phyloP scores from a whole-genome alignment of 2,797 vertebrate genomes.

The Heteromormyrus szaboi region DNA sequence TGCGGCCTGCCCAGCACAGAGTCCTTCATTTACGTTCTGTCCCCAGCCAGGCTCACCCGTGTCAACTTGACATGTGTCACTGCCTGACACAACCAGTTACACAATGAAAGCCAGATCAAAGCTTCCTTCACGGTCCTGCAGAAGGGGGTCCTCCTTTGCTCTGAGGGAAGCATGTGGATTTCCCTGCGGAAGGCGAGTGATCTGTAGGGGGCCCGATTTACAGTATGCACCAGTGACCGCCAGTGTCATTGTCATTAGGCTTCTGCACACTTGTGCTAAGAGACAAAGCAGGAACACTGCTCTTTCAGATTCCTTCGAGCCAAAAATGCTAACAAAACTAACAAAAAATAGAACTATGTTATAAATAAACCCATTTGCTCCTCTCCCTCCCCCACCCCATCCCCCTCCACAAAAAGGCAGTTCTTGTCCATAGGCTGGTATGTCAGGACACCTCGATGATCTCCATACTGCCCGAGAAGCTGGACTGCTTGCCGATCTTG shows the following conservation, averaged over 20 bases:
- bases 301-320: neutral
- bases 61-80: neutral
- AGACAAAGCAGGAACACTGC: neutral
- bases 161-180: neutral
- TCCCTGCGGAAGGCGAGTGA: neutral
- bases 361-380: constrained; percentile 16
- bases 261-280: neutral
- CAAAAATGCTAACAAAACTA: neutral
- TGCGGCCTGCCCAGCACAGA: neutral
- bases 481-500: constrained; percentile 88
- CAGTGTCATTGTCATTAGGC: neutral
- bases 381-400: neutral
- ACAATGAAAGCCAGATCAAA: neutral
- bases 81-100: neutral
- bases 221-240: neutral
- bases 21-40: neutral
- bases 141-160: neutral
- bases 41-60: neutral
- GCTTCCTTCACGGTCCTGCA: neutral
- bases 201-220: neutral
- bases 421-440: constrained; percentile 37
- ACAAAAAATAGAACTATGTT: constrained; percentile 13
- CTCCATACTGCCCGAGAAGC: constrained; percentile 92
- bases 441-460: constrained; percentile 95
- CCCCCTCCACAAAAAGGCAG: constrained; percentile 41